Percentiles rank a stretch among this genome's conserved stretches.
phyloP scores from a whole-genome alignment of 2,888 invertebrate species.

The Scaptomyza reducta region DNA sequence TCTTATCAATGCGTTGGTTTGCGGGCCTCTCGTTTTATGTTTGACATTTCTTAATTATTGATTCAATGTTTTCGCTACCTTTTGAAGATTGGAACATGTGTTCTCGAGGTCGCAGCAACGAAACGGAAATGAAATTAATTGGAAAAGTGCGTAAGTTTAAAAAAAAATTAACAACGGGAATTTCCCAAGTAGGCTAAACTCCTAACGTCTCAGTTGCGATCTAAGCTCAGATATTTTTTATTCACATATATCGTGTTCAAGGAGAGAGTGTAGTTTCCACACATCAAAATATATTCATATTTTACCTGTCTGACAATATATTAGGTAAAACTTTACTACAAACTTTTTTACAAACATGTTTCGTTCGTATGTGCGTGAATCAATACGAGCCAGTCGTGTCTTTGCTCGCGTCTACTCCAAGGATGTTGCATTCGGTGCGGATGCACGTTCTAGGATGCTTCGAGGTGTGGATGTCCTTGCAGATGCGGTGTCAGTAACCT shows the following conservation, averaged over 20 bases:
- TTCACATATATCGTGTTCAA: conserved; percentile 29
- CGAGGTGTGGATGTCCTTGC: conserved; percentile 98
- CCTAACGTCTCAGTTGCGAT: background rate
- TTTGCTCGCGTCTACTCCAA: conserved; percentile 91
- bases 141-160: conserved; percentile 67
- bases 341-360: conserved; percentile 46
- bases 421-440: conserved; percentile 98
- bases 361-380: conserved; percentile 48
- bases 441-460: conserved; percentile 98
- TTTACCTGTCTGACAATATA: background rate
- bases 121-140: conserved; percentile 79
- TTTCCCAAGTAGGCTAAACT: conserved; percentile 34
- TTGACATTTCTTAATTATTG: conserved; percentile 82
- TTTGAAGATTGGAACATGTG: conserved; percentile 82
- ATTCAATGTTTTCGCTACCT: conserved; percentile 82
- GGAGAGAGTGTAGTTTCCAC: conserved; percentile 31
- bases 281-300: conserved; percentile 16
- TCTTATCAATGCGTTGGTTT: conserved; percentile 33
- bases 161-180: background rate
- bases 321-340: background rate
- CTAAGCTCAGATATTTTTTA: background rate
- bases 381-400: conserved; percentile 33
- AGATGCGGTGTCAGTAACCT: conserved; percentile 99
- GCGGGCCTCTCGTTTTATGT: conserved; percentile 70
- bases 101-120: conserved; percentile 46